Percentiles rank a stretch among this genome's conserved stretches.
Conservation (phyloP, 2,797 vertebrate genomes). For the Myotis planiceps region DNA sequence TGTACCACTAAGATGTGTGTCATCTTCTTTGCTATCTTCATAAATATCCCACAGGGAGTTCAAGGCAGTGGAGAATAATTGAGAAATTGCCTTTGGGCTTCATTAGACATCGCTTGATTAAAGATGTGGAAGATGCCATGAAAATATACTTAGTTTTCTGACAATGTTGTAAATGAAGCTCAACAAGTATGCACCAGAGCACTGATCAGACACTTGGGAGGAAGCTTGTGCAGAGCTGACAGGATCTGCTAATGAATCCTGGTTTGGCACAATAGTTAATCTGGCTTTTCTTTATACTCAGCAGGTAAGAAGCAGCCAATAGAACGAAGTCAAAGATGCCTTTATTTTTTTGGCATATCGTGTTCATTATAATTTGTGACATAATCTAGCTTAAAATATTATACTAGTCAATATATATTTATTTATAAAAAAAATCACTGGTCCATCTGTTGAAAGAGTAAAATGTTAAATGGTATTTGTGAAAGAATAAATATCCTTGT, state of each 20-base stretch:
- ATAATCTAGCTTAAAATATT: conserved; percentile 70
- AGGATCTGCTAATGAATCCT: conserved; percentile 15
- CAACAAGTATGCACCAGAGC: conserved; percentile 49
- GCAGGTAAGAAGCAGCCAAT: conserved; percentile 52
- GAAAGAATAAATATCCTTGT: neutral
- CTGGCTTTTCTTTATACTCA: conserved; percentile 43
- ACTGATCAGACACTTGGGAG: conserved; percentile 13
- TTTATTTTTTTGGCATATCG: conserved; percentile 65
- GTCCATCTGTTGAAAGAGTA: conserved; percentile 39
- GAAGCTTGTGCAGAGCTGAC: conserved; percentile 25
- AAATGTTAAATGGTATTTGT: conserved; percentile 70
- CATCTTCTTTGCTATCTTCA: conserved; percentile 33
- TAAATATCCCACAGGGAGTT: conserved; percentile 40
- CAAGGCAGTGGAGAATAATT: conserved; percentile 20
- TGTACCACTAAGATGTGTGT: neutral
- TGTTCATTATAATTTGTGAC: conserved; percentile 69
- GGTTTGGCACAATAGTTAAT: conserved; percentile 43
- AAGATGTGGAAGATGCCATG: conserved; percentile 61
- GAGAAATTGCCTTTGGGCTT: conserved; percentile 55
- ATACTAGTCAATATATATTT: conserved; percentile 59
- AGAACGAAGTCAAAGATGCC: conserved; percentile 11
- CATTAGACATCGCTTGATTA: conserved; percentile 62
- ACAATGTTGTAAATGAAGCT: conserved; percentile 71
- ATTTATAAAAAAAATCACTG: neutral
- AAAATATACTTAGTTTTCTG: conserved; percentile 69